These are phyloP conservation scores for Poeciliopsis occidentalis DNA, from an alignment of 2,113 vertebrate genomes.

Conservation along the genomic window DNA sequence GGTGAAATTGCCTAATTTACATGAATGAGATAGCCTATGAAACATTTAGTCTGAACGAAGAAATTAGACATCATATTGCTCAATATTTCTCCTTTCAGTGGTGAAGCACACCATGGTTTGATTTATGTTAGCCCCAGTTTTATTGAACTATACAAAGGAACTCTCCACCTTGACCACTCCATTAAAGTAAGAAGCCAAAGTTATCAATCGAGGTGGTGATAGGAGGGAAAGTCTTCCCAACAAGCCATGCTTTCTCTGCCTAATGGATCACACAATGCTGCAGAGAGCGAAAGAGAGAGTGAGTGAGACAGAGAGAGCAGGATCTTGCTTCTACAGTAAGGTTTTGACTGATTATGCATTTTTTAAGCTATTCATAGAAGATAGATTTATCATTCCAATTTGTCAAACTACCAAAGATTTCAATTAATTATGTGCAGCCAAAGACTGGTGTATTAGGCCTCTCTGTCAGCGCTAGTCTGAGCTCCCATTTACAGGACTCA, in stretches of 20 bases:
- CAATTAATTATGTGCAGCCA: constrained; percentile 95
- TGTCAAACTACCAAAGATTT: constrained; percentile 97
- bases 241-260: constrained; percentile 83
- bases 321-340: constrained; percentile 88
- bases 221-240: constrained; percentile 77
- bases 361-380: constrained; percentile 95
- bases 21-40: not conserved
- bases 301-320: constrained; percentile 77
- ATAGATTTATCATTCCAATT: constrained; percentile 99
- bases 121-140: constrained; percentile 70
- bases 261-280: constrained; percentile 91
- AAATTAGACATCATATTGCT: constrained; percentile 19
- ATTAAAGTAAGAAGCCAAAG: constrained; percentile 90
- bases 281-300: constrained; percentile 74
- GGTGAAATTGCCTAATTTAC: constrained; percentile 6
- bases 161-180: constrained; percentile 87
- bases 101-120: constrained; percentile 52
- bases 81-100: constrained; percentile 40
- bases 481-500: constrained; percentile 95
- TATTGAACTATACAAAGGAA: constrained; percentile 80
- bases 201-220: constrained; percentile 88
- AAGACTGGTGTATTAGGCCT: constrained; percentile 86
- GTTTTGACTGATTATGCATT: constrained; percentile 99
- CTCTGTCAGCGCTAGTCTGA: constrained; percentile 92
- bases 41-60: constrained; percentile 15